Conservation (phyloP, 2,888 invertebrate species). For the Sycophila texana region DNA sequence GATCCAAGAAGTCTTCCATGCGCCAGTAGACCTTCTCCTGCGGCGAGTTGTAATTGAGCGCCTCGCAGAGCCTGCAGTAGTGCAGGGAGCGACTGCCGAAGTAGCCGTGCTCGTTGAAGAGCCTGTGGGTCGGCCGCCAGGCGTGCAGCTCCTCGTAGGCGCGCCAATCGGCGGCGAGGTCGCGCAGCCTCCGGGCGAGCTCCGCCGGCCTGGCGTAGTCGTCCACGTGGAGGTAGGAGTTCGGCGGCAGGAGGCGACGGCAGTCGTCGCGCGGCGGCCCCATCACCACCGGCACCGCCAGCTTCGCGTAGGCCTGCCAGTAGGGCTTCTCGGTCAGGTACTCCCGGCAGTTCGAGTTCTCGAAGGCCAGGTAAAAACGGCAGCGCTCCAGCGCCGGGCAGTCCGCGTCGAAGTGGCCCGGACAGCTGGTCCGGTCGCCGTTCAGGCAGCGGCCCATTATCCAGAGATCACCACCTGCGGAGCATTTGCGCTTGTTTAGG, state of each 20-base stretch:
- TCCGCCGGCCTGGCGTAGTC: slow-evolving; percentile 77
- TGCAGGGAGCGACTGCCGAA: slow-evolving; percentile 80
- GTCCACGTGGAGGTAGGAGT: slow-evolving; percentile 80
- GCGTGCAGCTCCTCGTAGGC: slow-evolving; percentile 77
- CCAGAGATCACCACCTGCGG: slow-evolving; percentile 74
- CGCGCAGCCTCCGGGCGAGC: slow-evolving; percentile 77
- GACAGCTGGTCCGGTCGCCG: slow-evolving; percentile 78
- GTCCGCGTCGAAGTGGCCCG: slow-evolving; percentile 80
- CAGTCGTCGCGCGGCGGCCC: slow-evolving; percentile 77
- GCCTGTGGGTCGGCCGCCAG: slow-evolving; percentile 80
- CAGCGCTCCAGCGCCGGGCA: slow-evolving; percentile 79
- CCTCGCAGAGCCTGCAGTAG: slow-evolving; percentile 82
- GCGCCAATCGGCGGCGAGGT: slow-evolving; percentile 74
- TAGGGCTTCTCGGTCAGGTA: slow-evolving; percentile 85
- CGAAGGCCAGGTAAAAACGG: slow-evolving; percentile 83
- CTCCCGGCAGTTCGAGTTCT: slow-evolving; percentile 83
- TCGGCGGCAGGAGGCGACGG: slow-evolving; percentile 78
- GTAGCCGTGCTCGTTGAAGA: slow-evolving; percentile 83
- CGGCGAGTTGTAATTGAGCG: slow-evolving; percentile 80
- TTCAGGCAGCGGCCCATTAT: slow-evolving; percentile 78
- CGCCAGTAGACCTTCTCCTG: slow-evolving; percentile 27
- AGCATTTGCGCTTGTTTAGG: background rate
- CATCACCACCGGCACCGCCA: slow-evolving; percentile 82
- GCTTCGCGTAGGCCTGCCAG: slow-evolving; percentile 81
- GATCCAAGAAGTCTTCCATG: slow-evolving; percentile 18